Evolutionary conservation across 2,888 invertebrate species (phyloP), one percentile per base, ranked within the genome.

Genomic region (Dascillus cervinus): DNA sequence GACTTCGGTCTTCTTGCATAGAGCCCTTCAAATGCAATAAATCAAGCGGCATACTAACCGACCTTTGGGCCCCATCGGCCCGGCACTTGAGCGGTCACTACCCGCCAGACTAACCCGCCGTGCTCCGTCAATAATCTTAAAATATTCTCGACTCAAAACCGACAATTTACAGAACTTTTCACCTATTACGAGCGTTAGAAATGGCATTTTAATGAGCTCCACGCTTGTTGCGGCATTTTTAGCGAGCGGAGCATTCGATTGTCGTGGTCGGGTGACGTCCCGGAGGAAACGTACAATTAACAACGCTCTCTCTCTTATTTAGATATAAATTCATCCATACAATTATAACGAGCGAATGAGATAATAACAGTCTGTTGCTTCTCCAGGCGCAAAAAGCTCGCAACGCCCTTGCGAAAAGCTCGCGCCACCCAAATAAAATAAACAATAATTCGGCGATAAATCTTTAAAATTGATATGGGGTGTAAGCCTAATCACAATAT

Each of bases 401-500:
- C 29, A 37, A 41, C 44, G 44, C 44, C 44, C 41, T 41, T 41
- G 29, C 27, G 32, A 32, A 41, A 37, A 27, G 34, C 17, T 39
- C 39, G 26, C 30, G 35, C 28, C 41, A 24, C 32, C 25, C 35
- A 45, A 47, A 45, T 41, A 42, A 44, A 46, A 46, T 46, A 45
- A 47, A 47, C 39, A 46, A 44, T 45, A 41, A 46, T 41, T 44
- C 40, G 33, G 34, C 38, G 44, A 49, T 50, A 50, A 49, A 49
- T 50, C 49, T 53, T 47, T 49, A 43, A 53, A 53, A 56, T 56
- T 56, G 51, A 58, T 56, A 59, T 61, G 55, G 63, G 62, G 62
- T 63, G 62, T 56, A 60, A 58, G 61, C 58, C 61, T 62, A 54
- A 60, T 58, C 48, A 49, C 42, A 44, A 44, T 46, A 46, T 55